Evolutionary conservation across 2,888 invertebrate species (phyloP).

Genomic region (Apodemia duryi): DNA sequence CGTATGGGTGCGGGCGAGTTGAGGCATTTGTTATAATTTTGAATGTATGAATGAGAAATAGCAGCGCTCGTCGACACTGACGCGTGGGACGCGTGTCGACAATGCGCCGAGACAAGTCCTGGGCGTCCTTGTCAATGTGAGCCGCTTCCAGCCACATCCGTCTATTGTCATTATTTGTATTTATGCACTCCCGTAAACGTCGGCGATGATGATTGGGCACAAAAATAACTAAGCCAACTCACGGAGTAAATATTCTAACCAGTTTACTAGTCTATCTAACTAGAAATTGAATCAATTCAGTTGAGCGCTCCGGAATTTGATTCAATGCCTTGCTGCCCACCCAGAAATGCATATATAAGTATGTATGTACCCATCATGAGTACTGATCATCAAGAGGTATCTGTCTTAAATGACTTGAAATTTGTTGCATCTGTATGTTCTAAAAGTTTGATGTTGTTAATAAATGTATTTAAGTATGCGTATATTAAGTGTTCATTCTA

Average conservation of each 20-base stretch:
- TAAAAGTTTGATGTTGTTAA: too few relatives aligned
- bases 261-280: neutral
- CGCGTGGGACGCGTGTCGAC: conserved; percentile 74
- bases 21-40: conserved; percentile 73
- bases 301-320: neutral
- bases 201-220: conserved; percentile 52
- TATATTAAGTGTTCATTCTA: too few relatives aligned
- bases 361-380: too few relatives aligned
- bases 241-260: conserved; percentile 18
- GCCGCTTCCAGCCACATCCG: conserved; percentile 78
- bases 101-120: conserved; percentile 73
- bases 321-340: neutral
- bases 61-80: conserved; percentile 48
- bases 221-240: conserved; percentile 26
- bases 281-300: neutral
- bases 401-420: too few relatives aligned
- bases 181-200: conserved; percentile 68
- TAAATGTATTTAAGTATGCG: too few relatives aligned
- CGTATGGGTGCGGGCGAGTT: conserved; percentile 72
- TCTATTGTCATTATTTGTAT: conserved; percentile 76
- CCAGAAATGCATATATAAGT: neutral
- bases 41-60: conserved; percentile 79
- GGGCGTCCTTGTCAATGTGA: conserved; percentile 79
- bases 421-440: too few relatives aligned
- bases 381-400: too few relatives aligned